Evolutionary conservation across 2,113 vertebrate species (phyloP).

Genomic region (Rhabdornis inornatus): DNA sequence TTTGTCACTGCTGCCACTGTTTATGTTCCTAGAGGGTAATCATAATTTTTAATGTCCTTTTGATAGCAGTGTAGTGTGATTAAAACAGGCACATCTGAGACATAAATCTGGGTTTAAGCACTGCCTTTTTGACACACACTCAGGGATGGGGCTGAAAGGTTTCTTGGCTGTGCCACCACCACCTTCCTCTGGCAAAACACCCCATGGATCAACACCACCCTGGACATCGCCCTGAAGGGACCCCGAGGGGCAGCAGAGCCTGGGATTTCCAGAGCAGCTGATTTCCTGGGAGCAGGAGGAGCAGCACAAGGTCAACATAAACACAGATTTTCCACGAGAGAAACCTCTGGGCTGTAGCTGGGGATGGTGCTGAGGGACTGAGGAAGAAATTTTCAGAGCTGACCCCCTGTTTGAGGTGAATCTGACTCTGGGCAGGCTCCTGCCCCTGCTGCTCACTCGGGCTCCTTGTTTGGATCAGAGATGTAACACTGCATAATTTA

Average conservation of each 20-base stretch:
- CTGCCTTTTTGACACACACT: not conserved
- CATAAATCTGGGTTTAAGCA: not conserved
- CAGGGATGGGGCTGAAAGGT: not conserved
- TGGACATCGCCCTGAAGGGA: too few species aligned
- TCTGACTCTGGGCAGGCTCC: not conserved
- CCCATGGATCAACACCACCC: too few species aligned
- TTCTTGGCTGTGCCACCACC: fast-evolving
- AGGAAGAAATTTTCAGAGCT: not conserved
- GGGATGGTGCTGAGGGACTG: not conserved
- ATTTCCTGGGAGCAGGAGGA: not conserved
- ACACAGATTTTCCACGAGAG: fast-evolving
- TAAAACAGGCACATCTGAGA: not conserved
- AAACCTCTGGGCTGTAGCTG: not conserved
- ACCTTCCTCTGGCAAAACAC: not conserved
- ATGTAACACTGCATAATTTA: not conserved
- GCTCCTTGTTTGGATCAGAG: not conserved
- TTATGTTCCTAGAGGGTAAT: not conserved
- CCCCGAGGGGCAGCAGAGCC: not conserved
- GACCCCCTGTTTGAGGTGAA: not conserved
- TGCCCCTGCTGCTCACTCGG: not conserved
- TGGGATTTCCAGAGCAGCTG: not conserved
- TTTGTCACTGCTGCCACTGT: not conserved
- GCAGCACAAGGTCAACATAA: not conserved
- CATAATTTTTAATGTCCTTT: not conserved
- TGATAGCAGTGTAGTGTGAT: not conserved